These are phyloP conservation scores for Drosophila hydei DNA, from an alignment of 1,140 invertebrate genomes.

Conservation along the genomic window DNA sequence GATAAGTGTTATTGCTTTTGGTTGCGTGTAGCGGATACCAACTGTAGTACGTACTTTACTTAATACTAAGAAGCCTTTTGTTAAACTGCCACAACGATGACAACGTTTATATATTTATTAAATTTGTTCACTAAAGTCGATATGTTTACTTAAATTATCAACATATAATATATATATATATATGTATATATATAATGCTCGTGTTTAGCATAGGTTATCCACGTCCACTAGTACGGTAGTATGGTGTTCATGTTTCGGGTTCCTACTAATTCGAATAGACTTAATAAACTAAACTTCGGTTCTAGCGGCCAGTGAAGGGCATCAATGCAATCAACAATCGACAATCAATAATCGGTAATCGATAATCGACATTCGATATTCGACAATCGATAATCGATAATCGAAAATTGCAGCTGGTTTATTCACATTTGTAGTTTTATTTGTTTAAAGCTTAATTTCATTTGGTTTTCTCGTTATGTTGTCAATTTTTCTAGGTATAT, in stretches of 20 bases:
- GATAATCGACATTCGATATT: too few species aligned
- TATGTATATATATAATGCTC: slow-evolving; percentile 40
- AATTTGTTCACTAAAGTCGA: slow-evolving; percentile 59
- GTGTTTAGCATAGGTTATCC: too few species aligned
- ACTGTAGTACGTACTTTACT: slow-evolving; percentile 45
- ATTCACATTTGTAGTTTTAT: slow-evolving; percentile 23
- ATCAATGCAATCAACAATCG: slow-evolving; percentile 41
- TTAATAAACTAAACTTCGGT: slow-evolving; percentile 57
- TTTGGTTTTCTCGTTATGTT: slow-evolving; percentile 3
- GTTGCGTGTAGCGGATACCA: slow-evolving; percentile 32
- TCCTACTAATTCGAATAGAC: slow-evolving; percentile 9
- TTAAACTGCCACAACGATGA: slow-evolving; percentile 49
- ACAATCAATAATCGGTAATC: slow-evolving; percentile 10
- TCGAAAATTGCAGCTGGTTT: slow-evolving; percentile 32
- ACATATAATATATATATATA: slow-evolving; percentile 22
- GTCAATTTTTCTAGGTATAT: slow-evolving; percentile 30
- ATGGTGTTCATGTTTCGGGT: slow-evolving; percentile 16
- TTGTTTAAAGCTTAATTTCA: slow-evolving; percentile 67
- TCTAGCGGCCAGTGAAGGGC: slow-evolving; percentile 81
- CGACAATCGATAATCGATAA: too few species aligned
- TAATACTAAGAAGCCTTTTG: slow-evolving; percentile 52
- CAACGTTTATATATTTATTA: slow-evolving; percentile 41
- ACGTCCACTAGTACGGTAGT: not conserved
- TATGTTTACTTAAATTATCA: slow-evolving; percentile 70
- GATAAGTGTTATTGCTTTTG: slow-evolving; percentile 37